Evolutionary conservation across 2,888 invertebrate genomes (phyloP), one percentile per base, ranked within the genome.

Genomic region (Eristalinus sepulchralis): DNA sequence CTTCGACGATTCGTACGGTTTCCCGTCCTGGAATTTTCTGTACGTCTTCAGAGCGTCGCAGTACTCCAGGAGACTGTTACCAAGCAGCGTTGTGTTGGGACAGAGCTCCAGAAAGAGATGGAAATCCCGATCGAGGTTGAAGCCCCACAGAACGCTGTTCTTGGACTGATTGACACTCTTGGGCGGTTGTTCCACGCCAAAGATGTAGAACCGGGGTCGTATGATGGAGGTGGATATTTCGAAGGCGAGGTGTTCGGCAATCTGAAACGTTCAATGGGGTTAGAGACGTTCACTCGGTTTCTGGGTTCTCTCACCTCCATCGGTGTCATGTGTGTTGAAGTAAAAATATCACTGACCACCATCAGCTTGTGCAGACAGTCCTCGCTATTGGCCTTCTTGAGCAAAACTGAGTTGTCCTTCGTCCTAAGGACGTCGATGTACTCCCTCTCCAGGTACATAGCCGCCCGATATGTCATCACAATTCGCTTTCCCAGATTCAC

Each of bases 341-440:
- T 91, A 83, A 94, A 93, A 82, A 95, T 94, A 89, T 95, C 95
- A 86, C 93, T 94, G n/a, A 94, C 94, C 0, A 95, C 94, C 87
- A 94, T 93, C 53, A 95, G 89, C 89, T 95, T 95, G 88, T 94
- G 94, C 73, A 93, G 90, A 80, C 94, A 94, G 88, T 94, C 93
- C 59, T 93, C 93, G 13, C 93, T 92, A 11, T 94, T 91, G 11
- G 94, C 93, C 76, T 94, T 93, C 88, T 94, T 93, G 13, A 95
- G 90, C 79, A 95, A 91, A 80, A 92, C 91, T 39, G 93, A 91
- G 0, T 94, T 93, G 89, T 95, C 93, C 71, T 92, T 92, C 36
- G 94, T 93, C 0, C 93, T 92, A 39, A 95, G 89, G 57, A 95
- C 91, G 70, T 94, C 93, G 68, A 94, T 90, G 90, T 95, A 95